Conservation (phyloP, 2,113 vertebrate species). For the Echinops telfairi region DNA sequence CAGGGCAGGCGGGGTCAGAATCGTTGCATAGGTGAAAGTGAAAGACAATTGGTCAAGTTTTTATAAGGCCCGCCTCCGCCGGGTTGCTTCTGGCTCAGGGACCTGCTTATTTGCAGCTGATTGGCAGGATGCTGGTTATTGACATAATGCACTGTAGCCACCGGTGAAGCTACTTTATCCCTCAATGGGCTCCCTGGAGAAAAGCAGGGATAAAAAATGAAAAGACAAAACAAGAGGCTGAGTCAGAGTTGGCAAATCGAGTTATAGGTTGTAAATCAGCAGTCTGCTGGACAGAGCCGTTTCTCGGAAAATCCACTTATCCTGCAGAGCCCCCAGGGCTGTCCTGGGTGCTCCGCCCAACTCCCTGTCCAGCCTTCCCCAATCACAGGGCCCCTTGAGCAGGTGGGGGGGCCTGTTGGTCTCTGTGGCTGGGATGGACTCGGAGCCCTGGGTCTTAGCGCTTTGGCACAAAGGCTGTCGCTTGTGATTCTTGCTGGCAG, state of each 20-base stretch:
- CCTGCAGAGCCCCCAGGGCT: neutral
- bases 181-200: neutral
- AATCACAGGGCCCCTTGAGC: neutral
- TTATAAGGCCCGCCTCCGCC: neutral
- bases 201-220: neutral
- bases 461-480: too few species aligned
- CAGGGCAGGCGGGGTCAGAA: too few species aligned
- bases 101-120: neutral
- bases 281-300: neutral
- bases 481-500: neutral
- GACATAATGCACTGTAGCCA: neutral
- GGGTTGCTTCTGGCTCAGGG: neutral
- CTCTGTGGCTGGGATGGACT: neutral
- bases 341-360: neutral
- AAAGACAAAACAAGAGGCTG: neutral
- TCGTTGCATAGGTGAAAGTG: neutral
- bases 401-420: neutral
- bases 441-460: too few species aligned
- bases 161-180: too few species aligned
- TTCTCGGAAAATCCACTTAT: constrained; percentile 48
- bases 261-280: constrained; percentile 31
- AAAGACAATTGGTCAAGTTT: constrained; percentile 1
- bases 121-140: neutral
- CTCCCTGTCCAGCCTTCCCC: neutral
- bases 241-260: constrained; percentile 52